Evolutionary conservation across 2,113 vertebrate genomes (phyloP).

Genomic region (Neomonachus schauinslandi): DNA sequence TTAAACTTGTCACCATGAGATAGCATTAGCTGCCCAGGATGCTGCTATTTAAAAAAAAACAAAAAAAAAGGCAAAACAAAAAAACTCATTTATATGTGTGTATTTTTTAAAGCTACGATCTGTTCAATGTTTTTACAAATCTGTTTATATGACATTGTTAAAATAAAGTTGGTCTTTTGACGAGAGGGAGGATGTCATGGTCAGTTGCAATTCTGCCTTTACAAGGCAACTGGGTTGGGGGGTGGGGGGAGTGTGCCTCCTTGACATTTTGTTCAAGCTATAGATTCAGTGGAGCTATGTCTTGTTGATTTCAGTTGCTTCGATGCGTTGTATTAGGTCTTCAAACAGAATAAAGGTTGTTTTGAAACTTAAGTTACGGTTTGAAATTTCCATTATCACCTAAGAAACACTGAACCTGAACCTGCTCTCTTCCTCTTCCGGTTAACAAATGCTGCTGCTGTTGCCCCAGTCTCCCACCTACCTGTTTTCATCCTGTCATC

Average conservation of each 20-base stretch:
- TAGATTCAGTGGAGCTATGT: conserved; percentile 88
- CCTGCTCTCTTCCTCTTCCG: neutral
- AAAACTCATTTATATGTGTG: conserved; percentile 76
- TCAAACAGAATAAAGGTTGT: conserved; percentile 91
- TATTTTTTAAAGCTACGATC: conserved; percentile 86
- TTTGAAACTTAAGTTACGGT: conserved; percentile 84
- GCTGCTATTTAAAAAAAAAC: conserved; percentile 86
- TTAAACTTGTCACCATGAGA: conserved; percentile 87
- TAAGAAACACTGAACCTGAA: neutral
- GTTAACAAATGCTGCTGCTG: neutral
- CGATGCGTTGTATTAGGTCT: conserved; percentile 91
- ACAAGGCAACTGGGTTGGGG: conserved; percentile 85
- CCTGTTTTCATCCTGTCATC: neutral
- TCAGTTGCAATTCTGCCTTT: conserved; percentile 87
- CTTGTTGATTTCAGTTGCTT: conserved; percentile 90
- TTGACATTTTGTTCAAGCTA: conserved; percentile 88
- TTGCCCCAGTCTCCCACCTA: neutral
- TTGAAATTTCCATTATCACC: conserved; percentile 13
- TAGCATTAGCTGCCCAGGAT: conserved; percentile 90
- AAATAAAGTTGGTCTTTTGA: conserved; percentile 84
- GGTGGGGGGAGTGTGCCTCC: conserved; percentile 84
- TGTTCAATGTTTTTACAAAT: conserved; percentile 89
- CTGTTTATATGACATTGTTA: conserved; percentile 87
- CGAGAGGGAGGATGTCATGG: conserved; percentile 84
- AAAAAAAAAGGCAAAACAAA: neutral